Evolutionary conservation across 2,888 invertebrate genomes (phyloP).

Genomic region (Antheraea yamamai): DNA sequence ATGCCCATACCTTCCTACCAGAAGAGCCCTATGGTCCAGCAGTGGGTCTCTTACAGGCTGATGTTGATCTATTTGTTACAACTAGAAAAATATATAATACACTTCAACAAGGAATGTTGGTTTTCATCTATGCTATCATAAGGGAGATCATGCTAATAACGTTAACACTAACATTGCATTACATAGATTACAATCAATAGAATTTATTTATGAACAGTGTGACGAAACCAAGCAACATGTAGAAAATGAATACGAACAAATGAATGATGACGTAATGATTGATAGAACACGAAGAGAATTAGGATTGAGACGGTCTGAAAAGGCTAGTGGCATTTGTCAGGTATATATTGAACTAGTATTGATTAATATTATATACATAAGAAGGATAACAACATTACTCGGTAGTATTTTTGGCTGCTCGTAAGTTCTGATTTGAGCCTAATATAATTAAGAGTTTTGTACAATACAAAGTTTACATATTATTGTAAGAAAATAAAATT

Average conservation of each 20-base stretch:
- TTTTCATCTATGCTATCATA: no score
- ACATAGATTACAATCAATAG: neutral
- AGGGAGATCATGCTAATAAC: neutral
- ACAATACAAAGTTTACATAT: no score
- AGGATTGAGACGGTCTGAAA: neutral
- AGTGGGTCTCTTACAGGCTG: no score
- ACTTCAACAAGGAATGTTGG: neutral
- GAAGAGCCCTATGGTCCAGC: no score
- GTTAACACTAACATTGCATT: neutral
- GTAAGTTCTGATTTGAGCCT: no score
- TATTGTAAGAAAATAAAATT: no score
- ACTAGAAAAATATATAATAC: neutral
- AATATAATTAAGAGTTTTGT: no score
- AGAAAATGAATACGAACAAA: conserved; percentile 2
- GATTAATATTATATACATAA: no score
- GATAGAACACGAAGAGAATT: conserved; percentile 16
- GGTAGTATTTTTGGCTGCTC: no score
- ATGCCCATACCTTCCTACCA: no score
- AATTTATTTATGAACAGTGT: conserved; percentile 5
- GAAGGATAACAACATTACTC: no score
- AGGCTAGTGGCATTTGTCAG: conserved; percentile 18
- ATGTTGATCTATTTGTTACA: neutral
- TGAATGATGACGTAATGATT: neutral
- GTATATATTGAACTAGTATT: neutral
- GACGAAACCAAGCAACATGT: neutral